Percentiles rank a stretch among this genome's conserved stretches.
Conservation (phyloP, 2,113 vertebrate genomes). For the Illadopsis cleaveri region DNA sequence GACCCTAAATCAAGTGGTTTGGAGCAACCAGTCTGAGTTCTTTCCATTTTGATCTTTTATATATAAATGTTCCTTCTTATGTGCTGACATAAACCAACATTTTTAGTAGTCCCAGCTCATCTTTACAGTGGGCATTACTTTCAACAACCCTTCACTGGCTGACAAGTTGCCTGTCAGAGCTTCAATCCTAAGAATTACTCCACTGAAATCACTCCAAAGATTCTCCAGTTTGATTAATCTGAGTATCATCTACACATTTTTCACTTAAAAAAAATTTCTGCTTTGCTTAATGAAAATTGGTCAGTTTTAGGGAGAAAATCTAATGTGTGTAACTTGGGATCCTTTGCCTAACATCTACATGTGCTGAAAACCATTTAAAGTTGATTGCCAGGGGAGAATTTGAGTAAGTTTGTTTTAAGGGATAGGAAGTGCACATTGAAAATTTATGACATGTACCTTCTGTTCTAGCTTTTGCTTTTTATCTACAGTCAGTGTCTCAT, state of each 20-base stretch:
- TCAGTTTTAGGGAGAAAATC: neutral
- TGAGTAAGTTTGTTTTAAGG: neutral
- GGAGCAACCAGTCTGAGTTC: neutral
- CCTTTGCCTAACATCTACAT: neutral
- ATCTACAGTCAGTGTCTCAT: neutral
- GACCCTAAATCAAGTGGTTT: neutral
- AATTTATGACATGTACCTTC: neutral
- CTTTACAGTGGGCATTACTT: neutral
- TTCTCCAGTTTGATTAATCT: neutral
- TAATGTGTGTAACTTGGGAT: neutral
- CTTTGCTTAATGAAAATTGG: neutral
- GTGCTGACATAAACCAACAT: neutral
- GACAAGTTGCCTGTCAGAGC: neutral
- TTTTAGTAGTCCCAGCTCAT: neutral
- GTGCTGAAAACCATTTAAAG: neutral
- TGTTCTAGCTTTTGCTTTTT: neutral
- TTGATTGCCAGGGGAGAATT: neutral
- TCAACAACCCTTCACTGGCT: neutral
- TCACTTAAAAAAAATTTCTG: neutral
- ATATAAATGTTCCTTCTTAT: neutral
- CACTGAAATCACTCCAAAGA: neutral
- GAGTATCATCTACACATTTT: neutral
- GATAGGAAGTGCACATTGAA: neutral
- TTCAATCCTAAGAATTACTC: neutral
- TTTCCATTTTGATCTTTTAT: neutral